A percentile compares a stretch with the other conserved stretches of the same genome.
phyloP scores from a whole-genome alignment of 2,797 vertebrate species.

The Sebastes hopkinsi region DNA sequence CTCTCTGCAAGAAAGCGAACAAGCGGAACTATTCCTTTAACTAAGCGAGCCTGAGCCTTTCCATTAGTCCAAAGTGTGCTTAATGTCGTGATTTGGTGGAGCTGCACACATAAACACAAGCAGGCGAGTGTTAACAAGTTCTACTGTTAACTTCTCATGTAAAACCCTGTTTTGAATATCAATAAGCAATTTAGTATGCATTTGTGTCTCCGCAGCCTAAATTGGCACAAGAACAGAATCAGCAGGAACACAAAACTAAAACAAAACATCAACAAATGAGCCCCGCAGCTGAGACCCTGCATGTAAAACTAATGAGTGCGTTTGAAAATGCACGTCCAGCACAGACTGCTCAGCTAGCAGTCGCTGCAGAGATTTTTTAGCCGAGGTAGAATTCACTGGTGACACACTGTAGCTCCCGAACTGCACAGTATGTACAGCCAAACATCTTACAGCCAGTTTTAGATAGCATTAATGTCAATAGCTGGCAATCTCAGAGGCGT shows the following conservation, averaged over 20 bases:
- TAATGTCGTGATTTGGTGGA: neutral
- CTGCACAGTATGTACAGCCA: slow-evolving; percentile 31
- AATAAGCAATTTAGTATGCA: slow-evolving; percentile 44
- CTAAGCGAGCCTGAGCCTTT: neutral
- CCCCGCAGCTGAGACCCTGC: slow-evolving; percentile 29
- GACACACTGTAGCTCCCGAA: slow-evolving; percentile 14
- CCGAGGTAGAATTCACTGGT: slow-evolving; percentile 26
- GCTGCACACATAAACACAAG: neutral
- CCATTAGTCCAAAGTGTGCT: neutral
- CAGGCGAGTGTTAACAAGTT: neutral
- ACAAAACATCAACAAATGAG: slow-evolving; percentile 53
- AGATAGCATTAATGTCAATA: slow-evolving; percentile 56
- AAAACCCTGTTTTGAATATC: slow-evolving; percentile 42
- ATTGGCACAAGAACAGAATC: slow-evolving; percentile 45
- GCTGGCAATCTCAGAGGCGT: slow-evolving; percentile 29
- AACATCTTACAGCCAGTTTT: slow-evolving; percentile 40
- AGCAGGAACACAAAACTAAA: slow-evolving; percentile 30
- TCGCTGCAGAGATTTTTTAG: neutral
- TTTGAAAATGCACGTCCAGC: slow-evolving; percentile 34
- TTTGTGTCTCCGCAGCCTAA: slow-evolving; percentile 46
- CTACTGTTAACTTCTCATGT: slow-evolving; percentile 21
- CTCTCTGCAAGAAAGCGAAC: neutral
- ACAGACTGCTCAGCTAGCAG: slow-evolving; percentile 3
- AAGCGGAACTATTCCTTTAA: neutral
- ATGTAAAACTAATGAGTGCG: slow-evolving; percentile 45